phyloP scores from a whole-genome alignment of 2,888 invertebrate genomes.

The Ormyrus nitidulus region DNA sequence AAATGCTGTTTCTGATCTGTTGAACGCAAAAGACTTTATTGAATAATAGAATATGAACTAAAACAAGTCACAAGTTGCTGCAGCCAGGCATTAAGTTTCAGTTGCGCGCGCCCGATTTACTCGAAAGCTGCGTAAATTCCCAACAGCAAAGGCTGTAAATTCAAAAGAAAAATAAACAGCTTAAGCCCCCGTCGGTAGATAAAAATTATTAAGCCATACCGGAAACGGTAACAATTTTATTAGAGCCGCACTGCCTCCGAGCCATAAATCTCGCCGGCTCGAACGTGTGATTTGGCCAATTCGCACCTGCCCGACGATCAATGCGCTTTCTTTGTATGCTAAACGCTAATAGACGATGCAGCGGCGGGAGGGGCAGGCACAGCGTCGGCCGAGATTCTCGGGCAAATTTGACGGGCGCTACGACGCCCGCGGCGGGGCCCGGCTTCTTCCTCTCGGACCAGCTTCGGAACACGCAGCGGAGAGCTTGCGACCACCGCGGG shows the following conservation, averaged over 20 bases:
- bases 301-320: conserved; percentile 30
- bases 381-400: not conserved
- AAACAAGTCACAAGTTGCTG: too few species aligned
- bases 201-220: not conserved
- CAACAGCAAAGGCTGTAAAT: too few species aligned
- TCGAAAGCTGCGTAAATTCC: too few species aligned
- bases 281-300: conserved; percentile 19
- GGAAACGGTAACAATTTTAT: conserved; percentile 25
- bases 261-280: conserved; percentile 22
- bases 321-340: conserved; percentile 35
- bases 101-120: not conserved
- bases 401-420: not conserved
- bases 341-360: conserved; percentile 32
- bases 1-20: too few species aligned
- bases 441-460: too few species aligned
- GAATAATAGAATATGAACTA: too few species aligned
- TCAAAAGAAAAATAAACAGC: too few species aligned
- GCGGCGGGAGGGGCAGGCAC: not conserved
- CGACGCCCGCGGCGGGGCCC: too few species aligned
- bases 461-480: too few species aligned
- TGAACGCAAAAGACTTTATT: too few species aligned
- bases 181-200: too few species aligned
- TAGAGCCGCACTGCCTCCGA: conserved; percentile 12
- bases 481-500: too few species aligned
- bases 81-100: not conserved